Base-by-base conservation (phyloP, 2,888 invertebrate species). In the Brenthis hecate region DNA sequence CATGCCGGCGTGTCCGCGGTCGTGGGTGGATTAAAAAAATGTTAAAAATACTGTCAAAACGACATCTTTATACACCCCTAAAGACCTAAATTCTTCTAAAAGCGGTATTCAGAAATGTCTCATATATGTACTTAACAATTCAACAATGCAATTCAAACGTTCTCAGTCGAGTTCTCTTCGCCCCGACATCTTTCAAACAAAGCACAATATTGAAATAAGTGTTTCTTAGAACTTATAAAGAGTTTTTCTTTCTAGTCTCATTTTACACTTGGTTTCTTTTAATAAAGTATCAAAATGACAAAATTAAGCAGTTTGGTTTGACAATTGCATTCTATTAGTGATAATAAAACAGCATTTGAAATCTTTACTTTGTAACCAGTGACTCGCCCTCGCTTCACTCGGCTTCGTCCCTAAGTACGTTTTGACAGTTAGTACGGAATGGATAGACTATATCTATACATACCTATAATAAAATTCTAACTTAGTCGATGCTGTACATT, bases 191-290 rank as follows among this genome's bases (percentile, higher is more conserved):
- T 62, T 64, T 48, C 48, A 36, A 50, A 65, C 50, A 65, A 50
- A 65, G 36, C 32, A 65, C 32, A 57, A 50, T 48, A 56, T 65
- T 65, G 65, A 50, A 65, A 56, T 48, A 50, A 65, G 56, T 62
- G 62, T 54, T 65, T 48, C 65, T 65, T 56, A 56, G 47, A 13
- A 56, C 56, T 50, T 50, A 65, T 64, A 64, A 50, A 64, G 55
- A 56, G 55, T 43, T 23, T 23, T 16, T 43, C 54, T 63, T 19
- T 55, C 61, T 64, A 43, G 50, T 50, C n/a, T 16, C 36, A 53
- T 36, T 62, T 53, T 23, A 53, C 19, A 53, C 36, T 61, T 48
- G 19, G 36, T 14, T 54, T 62, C 1, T 62, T 19, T 62, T 54
- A 16, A 4, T 36, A 16, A 36, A 54, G 19, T 53, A 8, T 53